Percentiles rank a stretch among this genome's conserved stretches.
Evolutionary conservation across 2,888 invertebrate species (phyloP).

Genomic region (Thereva unica): DNA sequence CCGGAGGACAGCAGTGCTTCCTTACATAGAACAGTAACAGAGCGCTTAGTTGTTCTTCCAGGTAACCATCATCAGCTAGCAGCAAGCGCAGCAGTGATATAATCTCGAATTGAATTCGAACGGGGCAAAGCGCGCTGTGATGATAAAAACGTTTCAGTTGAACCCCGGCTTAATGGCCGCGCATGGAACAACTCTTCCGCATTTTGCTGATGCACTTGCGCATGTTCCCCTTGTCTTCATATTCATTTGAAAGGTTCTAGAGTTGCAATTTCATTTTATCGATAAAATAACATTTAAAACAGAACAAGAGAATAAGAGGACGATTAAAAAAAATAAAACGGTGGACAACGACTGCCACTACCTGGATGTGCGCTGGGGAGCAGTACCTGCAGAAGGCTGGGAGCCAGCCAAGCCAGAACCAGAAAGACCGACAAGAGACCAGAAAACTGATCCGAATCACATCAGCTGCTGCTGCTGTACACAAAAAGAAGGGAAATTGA

Average conservation of each 20-base stretch:
- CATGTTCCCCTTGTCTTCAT: constrained; percentile 21
- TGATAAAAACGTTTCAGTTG: constrained; percentile 32
- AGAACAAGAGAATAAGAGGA: background rate
- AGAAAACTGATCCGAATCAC: constrained; percentile 32
- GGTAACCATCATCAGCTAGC: constrained; percentile 21
- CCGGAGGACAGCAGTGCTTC: background rate
- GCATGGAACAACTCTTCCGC: constrained; percentile 37
- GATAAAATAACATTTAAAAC: constrained; percentile 24
- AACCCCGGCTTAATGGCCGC: constrained; percentile 37
- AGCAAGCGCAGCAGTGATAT: constrained; percentile 20
- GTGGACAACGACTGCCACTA: constrained; percentile 30
- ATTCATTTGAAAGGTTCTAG: constrained; percentile 29
- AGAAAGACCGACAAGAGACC: constrained; percentile 22
- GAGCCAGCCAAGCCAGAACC: background rate
- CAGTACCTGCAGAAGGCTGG: background rate
- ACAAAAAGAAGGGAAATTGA: constrained; percentile 17
- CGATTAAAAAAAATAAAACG: constrained; percentile 3
- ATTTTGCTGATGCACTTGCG: constrained; percentile 40
- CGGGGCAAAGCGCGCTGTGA: constrained; percentile 23
- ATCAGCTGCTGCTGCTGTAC: constrained; percentile 1
- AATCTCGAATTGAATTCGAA: constrained; percentile 23
- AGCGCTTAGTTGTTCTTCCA: constrained; percentile 5
- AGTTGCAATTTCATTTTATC: constrained; percentile 27
- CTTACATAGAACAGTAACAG: constrained; percentile 11
- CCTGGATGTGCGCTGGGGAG: background rate